Base-by-base conservation (phyloP, 2,888 invertebrate genomes). In the Criorhina ranunculi region DNA sequence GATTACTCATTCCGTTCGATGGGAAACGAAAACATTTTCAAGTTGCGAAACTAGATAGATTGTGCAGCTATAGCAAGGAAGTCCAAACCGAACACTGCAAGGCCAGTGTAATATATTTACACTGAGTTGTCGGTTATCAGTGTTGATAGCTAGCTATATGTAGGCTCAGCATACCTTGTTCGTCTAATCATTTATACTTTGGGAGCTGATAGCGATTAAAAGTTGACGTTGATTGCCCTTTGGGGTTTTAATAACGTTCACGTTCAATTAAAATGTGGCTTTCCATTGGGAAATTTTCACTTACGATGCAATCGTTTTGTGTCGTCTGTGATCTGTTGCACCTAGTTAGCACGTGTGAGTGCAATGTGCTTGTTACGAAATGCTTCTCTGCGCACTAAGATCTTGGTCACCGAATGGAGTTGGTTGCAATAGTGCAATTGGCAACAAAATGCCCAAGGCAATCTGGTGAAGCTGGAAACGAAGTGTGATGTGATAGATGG, bases 91-190 rank as follows among this genome's bases (percentile, higher is more conserved):
- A n/a, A n/a, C n/a, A n/a, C n/a, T 37, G 37, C 9, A 35, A 53
- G 53, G 31, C 53, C 29, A 51, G 29, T 11, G 9, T 29, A 1
- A 12, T 33, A 24, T 44, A n/a, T 44, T 33, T 46, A 62, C 44
- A 62, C 19, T 7, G 33, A 29, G 15, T 60, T 51, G 15, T 8
- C 12, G 1, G 29, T 29, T 60, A 72, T 60, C 59, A 33, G 49
- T n/a, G 40, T n/a, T 19, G 15, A 69, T 59, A 55, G 17, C 40
- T 40, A 5, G 37, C n/a, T n/a, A n/a, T n/a, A n/a, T n/a, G 40
- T 19, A 31, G 49, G 72, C 40, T 72, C 49, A 37, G 46, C 72
- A 72, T 70, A 60, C 51, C 72, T 53, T 72, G 40, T 53, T 31
- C 7, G 15, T 40, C 60, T 72, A 60, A 72, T 72, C 72, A 62